phyloP scores from a whole-genome alignment of 1,140 invertebrate genomes.

The Aphis craccivora region DNA sequence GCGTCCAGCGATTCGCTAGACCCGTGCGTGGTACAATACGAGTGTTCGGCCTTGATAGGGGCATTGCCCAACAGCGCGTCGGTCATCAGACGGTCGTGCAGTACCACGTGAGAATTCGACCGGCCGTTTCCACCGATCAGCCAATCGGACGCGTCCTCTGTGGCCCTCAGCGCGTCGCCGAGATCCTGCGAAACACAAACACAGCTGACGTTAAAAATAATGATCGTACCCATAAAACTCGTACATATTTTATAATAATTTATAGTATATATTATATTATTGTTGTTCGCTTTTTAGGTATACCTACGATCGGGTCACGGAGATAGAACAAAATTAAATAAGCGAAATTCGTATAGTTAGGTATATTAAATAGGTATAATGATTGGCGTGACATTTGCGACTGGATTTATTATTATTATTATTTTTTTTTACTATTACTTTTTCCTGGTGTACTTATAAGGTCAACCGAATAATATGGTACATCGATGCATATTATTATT shows the following conservation, averaged over 20 bases:
- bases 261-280: no score
- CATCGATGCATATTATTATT: neutral
- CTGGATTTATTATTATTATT: no score
- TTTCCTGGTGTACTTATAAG: neutral
- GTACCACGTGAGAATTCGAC: constrained; percentile 68
- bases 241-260: no score
- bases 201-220: neutral
- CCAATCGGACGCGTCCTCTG: constrained; percentile 52
- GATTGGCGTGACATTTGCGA: neutral
- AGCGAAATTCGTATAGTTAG: neutral
- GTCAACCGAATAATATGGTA: neutral
- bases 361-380: neutral
- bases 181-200: constrained; percentile 29
- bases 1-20: constrained; percentile 53
- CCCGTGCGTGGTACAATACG: constrained; percentile 70
- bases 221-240: neutral
- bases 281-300: neutral
- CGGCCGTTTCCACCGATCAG: constrained; percentile 56
- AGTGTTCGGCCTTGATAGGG: constrained; percentile 86
- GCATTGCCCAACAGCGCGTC: constrained; percentile 79
- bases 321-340: neutral
- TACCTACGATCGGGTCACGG: no score
- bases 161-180: constrained; percentile 8
- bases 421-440: neutral
- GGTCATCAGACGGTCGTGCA: constrained; percentile 89